These are phyloP conservation scores for Xestia sexstrigata DNA, from an alignment of 2,888 invertebrate species.

Conservation along the genomic window DNA sequence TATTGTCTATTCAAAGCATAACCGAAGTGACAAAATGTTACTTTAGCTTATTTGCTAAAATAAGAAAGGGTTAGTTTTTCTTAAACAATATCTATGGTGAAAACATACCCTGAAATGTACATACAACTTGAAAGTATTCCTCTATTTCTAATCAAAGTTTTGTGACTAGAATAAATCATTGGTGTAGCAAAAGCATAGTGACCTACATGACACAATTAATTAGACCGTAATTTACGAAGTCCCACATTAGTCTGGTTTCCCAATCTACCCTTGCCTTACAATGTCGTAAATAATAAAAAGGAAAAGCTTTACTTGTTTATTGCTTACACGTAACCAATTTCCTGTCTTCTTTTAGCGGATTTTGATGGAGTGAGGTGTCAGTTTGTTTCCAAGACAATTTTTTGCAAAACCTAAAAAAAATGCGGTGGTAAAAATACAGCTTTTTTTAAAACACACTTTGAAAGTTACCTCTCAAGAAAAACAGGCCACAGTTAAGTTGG, in stretches of 20 bases:
- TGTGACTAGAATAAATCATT: conserved; percentile 13
- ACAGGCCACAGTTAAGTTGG: background rate
- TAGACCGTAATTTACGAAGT: conserved; percentile 46
- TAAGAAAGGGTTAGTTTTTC: background rate
- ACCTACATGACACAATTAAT: conserved; percentile 39
- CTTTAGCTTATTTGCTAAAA: background rate
- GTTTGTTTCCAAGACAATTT: background rate
- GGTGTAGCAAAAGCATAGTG: background rate
- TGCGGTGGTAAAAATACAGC: background rate
- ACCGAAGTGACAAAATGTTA: background rate
- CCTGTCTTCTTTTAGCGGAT: conserved; percentile 7
- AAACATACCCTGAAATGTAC: background rate
- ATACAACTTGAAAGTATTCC: background rate
- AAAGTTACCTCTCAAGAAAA: background rate
- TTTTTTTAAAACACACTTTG: background rate
- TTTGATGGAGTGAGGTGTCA: conserved; percentile 1
- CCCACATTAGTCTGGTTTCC: conserved; percentile 49
- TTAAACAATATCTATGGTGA: background rate
- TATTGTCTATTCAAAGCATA: background rate
- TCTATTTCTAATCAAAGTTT: background rate
- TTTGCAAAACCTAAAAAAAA: background rate
- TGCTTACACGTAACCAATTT: conserved; percentile 42
- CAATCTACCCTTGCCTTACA: conserved; percentile 39
- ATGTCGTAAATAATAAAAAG: conserved; percentile 57
- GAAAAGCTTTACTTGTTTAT: conserved; percentile 40